Evolutionary conservation across 1,140 invertebrate species (phyloP), one percentile per base, ranked within the genome.

Genomic region (Lepidurus arcticus): DNA sequence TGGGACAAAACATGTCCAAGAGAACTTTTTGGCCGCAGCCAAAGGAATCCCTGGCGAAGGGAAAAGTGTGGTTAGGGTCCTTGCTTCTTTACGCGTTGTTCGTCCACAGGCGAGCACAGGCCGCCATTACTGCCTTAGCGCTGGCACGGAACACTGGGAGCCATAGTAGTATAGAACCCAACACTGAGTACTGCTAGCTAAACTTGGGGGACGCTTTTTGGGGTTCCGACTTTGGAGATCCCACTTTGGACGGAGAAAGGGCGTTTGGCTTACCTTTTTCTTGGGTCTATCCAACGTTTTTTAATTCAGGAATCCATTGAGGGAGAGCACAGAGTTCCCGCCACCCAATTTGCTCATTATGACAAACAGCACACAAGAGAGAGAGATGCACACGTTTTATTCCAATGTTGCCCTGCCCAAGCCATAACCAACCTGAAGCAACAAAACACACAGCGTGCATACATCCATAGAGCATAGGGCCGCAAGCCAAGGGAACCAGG

Each of bases 401-500:
- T 65, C 53, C 53, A 65, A 65, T 65, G 53, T 65, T 65, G 53
- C 53, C 53, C 53, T 65, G 53, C 53, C 53, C 53, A 65, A 65
- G 53, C 53, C 53, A 65, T 65, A 65, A 65, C 53, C 53, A 65
- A 65, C 53, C 53, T 65, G 53, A 65, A 65, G 53, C 53, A 65
- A 65, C 53, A 65, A 65, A 65, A 65, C 53, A 65, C 53, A 65
- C 53, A 65, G 53, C 53, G 53, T 65, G 53, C 53, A 65, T 65
- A 65, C 53, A 65, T 65, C 53, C 53, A 65, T 65, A 65, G 53
- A 65, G 53, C 53, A 65, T 65, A 65, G 53, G 53, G 53, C 53
- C 53, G 21, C 53, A 65, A 65, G 53, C 53, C 53, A 9, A 65
- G 53, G 53, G 53, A 65, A 65, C 53, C 53, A 21, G 21, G 53